A percentile compares a stretch with the other conserved stretches of the same genome.
Conservation (phyloP, 2,797 vertebrate genomes). For the Melopsittacus undulatus region DNA sequence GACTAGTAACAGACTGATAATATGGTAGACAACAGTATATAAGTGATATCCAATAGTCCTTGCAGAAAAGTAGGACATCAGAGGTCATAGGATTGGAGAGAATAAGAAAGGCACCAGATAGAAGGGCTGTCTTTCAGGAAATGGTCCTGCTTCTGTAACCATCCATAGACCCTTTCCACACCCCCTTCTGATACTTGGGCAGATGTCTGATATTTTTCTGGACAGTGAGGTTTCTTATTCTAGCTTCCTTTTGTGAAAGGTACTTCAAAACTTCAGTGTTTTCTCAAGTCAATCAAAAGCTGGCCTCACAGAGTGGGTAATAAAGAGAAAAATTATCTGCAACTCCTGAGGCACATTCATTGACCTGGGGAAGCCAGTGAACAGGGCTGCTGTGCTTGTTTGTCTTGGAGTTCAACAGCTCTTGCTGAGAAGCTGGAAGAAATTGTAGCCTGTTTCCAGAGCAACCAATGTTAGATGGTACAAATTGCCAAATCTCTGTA, state of each 20-base stretch:
- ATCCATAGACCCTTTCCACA: fast-evolving
- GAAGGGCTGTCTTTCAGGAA: neutral
- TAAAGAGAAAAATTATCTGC: neutral
- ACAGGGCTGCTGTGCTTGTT: neutral
- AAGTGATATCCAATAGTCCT: neutral
- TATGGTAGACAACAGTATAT: neutral
- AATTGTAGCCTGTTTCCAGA: constrained; percentile 49
- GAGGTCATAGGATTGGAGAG: neutral
- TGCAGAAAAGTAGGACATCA: neutral
- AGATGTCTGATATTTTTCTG: neutral
- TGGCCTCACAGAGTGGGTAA: neutral
- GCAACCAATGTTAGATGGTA: constrained; percentile 21
- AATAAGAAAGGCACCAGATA: neutral
- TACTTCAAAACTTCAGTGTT: neutral
- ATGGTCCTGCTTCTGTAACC: neutral
- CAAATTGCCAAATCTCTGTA: constrained; percentile 6
- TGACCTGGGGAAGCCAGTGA: neutral
- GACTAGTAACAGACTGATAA: neutral
- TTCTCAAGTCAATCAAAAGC: neutral
- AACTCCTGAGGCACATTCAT: neutral
- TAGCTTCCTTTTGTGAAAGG: neutral
- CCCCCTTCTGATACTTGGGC: neutral
- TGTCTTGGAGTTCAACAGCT: constrained; percentile 7
- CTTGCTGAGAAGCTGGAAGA: constrained; percentile 36
- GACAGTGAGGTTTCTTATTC: neutral